phyloP scores from a whole-genome alignment of 2,888 invertebrate genomes.

The Carpatolechia fugitivella region DNA sequence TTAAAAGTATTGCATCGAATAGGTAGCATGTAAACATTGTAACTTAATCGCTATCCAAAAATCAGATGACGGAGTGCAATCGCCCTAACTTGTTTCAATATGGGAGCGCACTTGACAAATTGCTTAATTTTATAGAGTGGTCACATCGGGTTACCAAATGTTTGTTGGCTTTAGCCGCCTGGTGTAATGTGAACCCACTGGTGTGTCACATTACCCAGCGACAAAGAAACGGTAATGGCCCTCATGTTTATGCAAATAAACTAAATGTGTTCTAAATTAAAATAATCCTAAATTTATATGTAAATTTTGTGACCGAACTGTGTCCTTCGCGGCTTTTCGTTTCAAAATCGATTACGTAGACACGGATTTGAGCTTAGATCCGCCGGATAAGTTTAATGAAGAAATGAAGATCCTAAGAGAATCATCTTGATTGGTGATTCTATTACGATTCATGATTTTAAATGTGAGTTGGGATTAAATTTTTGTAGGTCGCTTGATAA shows the following conservation, averaged over 20 bases:
- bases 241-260: constrained; percentile 75
- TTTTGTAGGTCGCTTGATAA: not conserved
- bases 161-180: constrained; percentile 45
- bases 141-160: constrained; percentile 50
- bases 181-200: constrained; percentile 45
- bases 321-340: constrained; percentile 71
- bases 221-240: constrained; percentile 69
- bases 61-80: constrained; percentile 47
- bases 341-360: constrained; percentile 71
- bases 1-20: not conserved
- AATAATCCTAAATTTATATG: constrained; percentile 77
- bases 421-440: constrained; percentile 56
- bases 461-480: not conserved
- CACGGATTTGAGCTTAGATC: constrained; percentile 67
- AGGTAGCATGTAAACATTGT: not conserved
- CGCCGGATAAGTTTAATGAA: constrained; percentile 66
- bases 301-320: constrained; percentile 72
- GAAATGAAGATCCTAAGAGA: constrained; percentile 51
- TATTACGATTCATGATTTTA: constrained; percentile 29
- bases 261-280: constrained; percentile 75
- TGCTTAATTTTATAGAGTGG: constrained; percentile 76
- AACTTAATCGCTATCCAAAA: constrained; percentile 44
- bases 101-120: constrained; percentile 66
- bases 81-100: constrained; percentile 56
- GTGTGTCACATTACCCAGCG: constrained; percentile 60